Evolutionary conservation across 2,113 vertebrate genomes (phyloP).

Genomic region (Datnioides undecimradiatus): DNA sequence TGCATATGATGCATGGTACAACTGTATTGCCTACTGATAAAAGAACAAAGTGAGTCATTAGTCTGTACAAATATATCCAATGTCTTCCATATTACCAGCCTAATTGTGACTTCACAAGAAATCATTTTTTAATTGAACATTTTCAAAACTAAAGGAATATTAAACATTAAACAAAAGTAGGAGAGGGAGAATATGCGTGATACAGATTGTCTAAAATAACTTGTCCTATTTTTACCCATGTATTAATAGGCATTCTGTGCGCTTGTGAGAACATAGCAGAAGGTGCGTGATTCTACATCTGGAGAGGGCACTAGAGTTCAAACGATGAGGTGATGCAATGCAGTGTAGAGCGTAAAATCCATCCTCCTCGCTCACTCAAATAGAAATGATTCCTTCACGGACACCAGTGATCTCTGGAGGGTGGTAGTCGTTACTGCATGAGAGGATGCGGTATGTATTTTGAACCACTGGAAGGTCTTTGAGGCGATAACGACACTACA

Average conservation of each 20-base stretch:
- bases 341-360: background rate
- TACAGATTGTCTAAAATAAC: conserved; percentile 29
- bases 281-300: conserved; percentile 8
- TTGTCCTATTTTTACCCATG: conserved; percentile 31
- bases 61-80: background rate
- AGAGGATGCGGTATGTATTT: background rate
- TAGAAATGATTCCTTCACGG: background rate
- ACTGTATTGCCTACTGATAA: background rate
- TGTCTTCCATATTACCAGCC: background rate
- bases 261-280: conserved; percentile 7
- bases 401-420: background rate
- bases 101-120: background rate
- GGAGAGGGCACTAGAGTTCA: conserved; percentile 31
- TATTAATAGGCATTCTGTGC: conserved; percentile 42
- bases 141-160: background rate
- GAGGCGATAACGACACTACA: background rate
- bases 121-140: background rate
- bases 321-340: conserved; percentile 14
- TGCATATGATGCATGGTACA: background rate
- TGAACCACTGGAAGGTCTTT: background rate
- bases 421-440: background rate
- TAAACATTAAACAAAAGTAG: background rate
- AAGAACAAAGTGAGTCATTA: background rate
- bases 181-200: background rate
- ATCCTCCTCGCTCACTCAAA: background rate